Base-by-base conservation (phyloP, 1,140 invertebrate species). In the Monochamus saltuarius region DNA sequence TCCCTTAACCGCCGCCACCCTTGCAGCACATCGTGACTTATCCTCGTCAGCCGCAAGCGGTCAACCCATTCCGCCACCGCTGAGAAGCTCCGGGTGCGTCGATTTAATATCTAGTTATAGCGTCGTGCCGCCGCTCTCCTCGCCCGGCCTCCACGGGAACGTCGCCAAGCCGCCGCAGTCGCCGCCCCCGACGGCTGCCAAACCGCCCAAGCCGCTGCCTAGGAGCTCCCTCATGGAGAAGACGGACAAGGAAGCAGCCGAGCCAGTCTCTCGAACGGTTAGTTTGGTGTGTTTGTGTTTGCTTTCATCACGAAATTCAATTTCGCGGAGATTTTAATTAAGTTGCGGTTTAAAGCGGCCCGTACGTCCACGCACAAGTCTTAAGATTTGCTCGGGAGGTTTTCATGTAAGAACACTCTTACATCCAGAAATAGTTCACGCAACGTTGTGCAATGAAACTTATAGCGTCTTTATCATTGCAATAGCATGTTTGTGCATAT, bases 91-190 rank as follows among this genome's bases (percentile, higher is more conserved):
- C 50, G 42, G 49, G 39, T 35, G 40, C 29, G 14, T 50, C 29
- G 62, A 64, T 34, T 56, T 61, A 56, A 56, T 62, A 46, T 58
- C 63, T 22, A 59, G 49, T 59, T 65, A 65, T 43, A 62, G 50
- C 45, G 45, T 59, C 34, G 39, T 51, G 29, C 50, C 39, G 16
- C 59, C 59, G 7, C 45, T 49, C 35, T 39, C 16, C 22, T 29
- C 22, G 22, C 22, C 22, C 22, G 6, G 6, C 22, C 22, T 29
- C 22, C 22, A 29, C 4, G 51, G 47, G 35, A 36, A 42, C 22
- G 13, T 29, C 19, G 36, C 45, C 38, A 22, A 10, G 16, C 51
- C 61, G 17, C 61, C 61, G 9, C 35, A 46, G 14, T 58, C 65
- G 19, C 58, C 53, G 39, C 57, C 52, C 7, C 19, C 40, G 40